Percentiles rank a stretch among this genome's conserved stretches.
phyloP scores from a whole-genome alignment of 2,113 vertebrate genomes.

The Dromaius novaehollandiae region DNA sequence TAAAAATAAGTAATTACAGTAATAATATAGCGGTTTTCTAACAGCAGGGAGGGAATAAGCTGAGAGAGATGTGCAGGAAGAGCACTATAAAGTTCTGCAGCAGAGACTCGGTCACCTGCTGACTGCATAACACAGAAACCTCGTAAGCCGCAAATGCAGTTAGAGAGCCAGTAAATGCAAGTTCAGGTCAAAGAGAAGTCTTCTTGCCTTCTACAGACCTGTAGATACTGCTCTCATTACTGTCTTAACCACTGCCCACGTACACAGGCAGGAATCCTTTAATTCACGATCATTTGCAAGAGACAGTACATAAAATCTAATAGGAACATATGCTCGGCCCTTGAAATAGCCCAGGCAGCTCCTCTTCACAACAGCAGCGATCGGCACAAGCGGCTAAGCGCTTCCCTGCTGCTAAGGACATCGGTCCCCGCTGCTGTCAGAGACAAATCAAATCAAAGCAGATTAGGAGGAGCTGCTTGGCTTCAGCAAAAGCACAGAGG shows the following conservation, averaged over 20 bases:
- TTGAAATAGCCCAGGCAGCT: neutral
- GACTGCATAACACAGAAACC: neutral
- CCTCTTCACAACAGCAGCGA: neutral
- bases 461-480: neutral
- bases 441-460: neutral
- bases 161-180: neutral
- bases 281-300: neutral
- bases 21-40: neutral
- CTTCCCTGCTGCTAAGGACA: neutral
- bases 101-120: neutral
- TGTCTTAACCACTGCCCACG: neutral
- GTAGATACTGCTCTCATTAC: neutral
- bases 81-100: neutral
- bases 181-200: neutral
- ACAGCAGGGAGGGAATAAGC: slow-evolving; percentile 10
- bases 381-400: neutral
- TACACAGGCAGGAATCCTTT: neutral
- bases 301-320: neutral
- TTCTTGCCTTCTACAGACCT: neutral
- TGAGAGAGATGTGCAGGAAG: neutral
- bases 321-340: neutral
- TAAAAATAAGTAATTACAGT: slow-evolving; percentile 38
- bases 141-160: neutral
- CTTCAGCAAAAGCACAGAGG: neutral
- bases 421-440: neutral